Base-by-base conservation (phyloP, 2,888 invertebrate genomes). In the Orthonychiurus folsomi region DNA sequence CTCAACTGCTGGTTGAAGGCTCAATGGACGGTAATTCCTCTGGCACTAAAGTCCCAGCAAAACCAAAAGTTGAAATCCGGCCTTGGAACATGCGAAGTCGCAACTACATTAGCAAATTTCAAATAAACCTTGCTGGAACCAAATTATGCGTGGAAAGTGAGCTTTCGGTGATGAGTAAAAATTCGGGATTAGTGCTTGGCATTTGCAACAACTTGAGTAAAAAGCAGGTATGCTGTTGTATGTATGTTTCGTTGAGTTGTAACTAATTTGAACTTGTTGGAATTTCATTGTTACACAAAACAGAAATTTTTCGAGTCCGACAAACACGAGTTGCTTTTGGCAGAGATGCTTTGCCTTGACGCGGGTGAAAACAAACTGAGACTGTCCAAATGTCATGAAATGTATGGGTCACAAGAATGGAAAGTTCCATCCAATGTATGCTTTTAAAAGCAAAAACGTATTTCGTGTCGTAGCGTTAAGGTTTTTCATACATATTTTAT, bases 361-460 rank as follows among this genome's bases (percentile, higher is more conserved):
- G 86, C 88, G 0, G 81, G 81, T 0, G 81, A 83, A 66, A 80
- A 81, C 61, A 77, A 80, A 56, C 90, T 93, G 0, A 80, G 84
- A 62, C 80, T 96, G 12, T 85, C 88, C 71, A 95, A 96, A 78
- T 96, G 96, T 75, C 94, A 94, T 74, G 92, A 91, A 76, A 86
- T 91, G 80, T 87, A 89, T 15, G 90, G 89, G 0, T 84, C 88
- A 69, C 96, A 96, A 78, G 90, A 92, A 74, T 97, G 96, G 96
- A 62, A 57, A 53, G 50, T 50, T 2, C 37, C 59, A 1, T 21
- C 56, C 5, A 59, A 65, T 50, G 64, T 65, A 28, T 24, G 26
- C 25, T 5, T 3, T n/a, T n/a, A n/a, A n/a, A n/a, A n/a, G n/a
- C n/a, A n/a, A n/a, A n/a, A n/a, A n/a, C n/a, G n/a, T n/a, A n/a